These are phyloP conservation scores for Leptopilina boulardi DNA, from an alignment of 1,140 invertebrate genomes.

Conservation along the genomic window DNA sequence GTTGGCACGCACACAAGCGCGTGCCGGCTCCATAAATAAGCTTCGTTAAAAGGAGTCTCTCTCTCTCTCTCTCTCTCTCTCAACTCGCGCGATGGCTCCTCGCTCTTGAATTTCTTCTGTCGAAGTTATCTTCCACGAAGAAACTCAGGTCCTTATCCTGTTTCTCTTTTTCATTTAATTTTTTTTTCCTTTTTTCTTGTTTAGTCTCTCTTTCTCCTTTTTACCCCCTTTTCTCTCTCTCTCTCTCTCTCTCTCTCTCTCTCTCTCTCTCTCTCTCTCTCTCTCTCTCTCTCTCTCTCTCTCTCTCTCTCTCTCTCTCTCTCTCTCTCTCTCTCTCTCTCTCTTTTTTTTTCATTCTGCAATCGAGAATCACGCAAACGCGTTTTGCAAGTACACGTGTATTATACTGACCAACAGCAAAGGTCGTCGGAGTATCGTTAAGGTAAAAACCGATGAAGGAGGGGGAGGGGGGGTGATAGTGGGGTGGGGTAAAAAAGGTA, in stretches of 20 bases:
- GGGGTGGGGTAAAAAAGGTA: constrained; percentile 47
- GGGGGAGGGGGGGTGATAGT: background rate
- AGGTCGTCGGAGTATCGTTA: background rate
- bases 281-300: background rate
- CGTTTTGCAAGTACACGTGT: constrained; percentile 52
- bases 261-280: too few relatives aligned
- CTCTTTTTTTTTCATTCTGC: constrained; percentile 14
- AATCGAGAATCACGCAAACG: constrained; percentile 53
- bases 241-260: too few relatives aligned
- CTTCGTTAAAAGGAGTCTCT: constrained; percentile 55
- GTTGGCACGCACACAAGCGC: constrained; percentile 36
- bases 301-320: too few relatives aligned
- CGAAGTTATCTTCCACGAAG: constrained; percentile 25
- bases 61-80: too few relatives aligned
- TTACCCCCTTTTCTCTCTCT: too few relatives aligned
- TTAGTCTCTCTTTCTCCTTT: background rate
- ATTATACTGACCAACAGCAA: constrained; percentile 29
- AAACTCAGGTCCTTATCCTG: constrained; percentile 32
- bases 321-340: too few relatives aligned
- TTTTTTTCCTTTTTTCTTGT: constrained; percentile 1
- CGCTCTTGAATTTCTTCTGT: constrained; percentile 34
- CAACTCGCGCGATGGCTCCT: constrained; percentile 43
- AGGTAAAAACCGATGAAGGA: too few relatives aligned
- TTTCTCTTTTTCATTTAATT: constrained; percentile 31
- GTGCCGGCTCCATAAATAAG: constrained; percentile 54